phyloP scores from a whole-genome alignment of 2,797 vertebrate genomes.

The Furcifer pardalis region DNA sequence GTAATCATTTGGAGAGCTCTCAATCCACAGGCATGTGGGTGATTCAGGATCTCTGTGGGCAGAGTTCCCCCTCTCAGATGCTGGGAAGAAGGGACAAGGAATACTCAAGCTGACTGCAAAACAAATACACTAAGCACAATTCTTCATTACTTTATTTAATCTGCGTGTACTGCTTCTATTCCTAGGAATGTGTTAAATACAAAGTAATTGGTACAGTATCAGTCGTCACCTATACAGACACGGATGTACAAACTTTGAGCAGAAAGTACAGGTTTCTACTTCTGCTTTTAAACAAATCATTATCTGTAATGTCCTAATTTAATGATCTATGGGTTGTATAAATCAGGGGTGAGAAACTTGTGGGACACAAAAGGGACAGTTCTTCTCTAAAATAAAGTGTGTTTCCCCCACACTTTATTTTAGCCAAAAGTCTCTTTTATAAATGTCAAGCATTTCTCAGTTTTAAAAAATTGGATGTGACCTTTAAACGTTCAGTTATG shows the following conservation, averaged over 20 bases:
- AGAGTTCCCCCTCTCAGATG: background rate
- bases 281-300: background rate
- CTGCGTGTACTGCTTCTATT: background rate
- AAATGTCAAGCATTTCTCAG: background rate
- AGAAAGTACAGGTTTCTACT: background rate
- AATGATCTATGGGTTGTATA: background rate
- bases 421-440: too few relatives aligned
- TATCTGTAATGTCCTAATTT: background rate
- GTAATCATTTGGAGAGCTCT: background rate
- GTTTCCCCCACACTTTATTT: too few relatives aligned
- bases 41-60: background rate
- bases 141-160: background rate
- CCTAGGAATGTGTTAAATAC: background rate
- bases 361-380: too few relatives aligned
- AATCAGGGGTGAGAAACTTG: background rate
- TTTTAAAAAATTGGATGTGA: background rate
- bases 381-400: too few relatives aligned
- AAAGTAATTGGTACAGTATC: background rate
- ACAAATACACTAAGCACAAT: background rate
- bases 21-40: rapidly evolving
- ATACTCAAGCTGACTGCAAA: background rate
- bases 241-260: background rate
- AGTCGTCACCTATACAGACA: background rate
- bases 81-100: background rate
- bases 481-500: background rate